Percentiles rank a stretch among this genome's conserved stretches.
These are phyloP conservation scores for Leptinotarsa tumamoca DNA, from an alignment of 2,888 invertebrate species.

Conservation along the genomic window DNA sequence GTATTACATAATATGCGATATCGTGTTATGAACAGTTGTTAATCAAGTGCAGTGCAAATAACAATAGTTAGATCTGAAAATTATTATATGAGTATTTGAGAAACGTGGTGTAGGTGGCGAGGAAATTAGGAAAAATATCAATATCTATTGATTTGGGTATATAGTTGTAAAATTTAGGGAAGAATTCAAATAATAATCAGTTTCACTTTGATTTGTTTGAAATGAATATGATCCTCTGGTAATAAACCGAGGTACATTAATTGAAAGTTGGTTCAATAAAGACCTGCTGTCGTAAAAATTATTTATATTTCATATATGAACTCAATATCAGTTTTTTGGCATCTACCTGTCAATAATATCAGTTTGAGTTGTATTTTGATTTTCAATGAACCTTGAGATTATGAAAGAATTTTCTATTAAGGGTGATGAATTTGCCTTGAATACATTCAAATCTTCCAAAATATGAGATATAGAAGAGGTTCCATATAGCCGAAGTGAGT, in stretches of 20 bases:
- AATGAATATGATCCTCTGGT: background rate
- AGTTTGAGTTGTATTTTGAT: background rate
- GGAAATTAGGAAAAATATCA: too few species aligned
- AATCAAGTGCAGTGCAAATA: too few species aligned
- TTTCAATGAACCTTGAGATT: background rate
- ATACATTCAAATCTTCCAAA: background rate
- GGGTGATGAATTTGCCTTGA: background rate
- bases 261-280: background rate
- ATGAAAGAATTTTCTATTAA: background rate
- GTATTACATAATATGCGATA: too few species aligned
- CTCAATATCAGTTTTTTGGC: background rate
- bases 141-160: too few species aligned
- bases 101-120: too few species aligned
- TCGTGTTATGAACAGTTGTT: too few species aligned
- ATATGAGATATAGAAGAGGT: background rate
- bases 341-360: background rate
- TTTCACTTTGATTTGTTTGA: too few species aligned
- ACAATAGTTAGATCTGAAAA: too few species aligned
- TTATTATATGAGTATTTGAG: too few species aligned
- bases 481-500: background rate
- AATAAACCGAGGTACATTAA: background rate
- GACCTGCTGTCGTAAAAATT: background rate
- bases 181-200: too few species aligned
- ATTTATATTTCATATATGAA: constrained; percentile 3
- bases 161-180: too few species aligned